phyloP scores from a whole-genome alignment of 2,797 vertebrate species.

The Coluber constrictor region DNA sequence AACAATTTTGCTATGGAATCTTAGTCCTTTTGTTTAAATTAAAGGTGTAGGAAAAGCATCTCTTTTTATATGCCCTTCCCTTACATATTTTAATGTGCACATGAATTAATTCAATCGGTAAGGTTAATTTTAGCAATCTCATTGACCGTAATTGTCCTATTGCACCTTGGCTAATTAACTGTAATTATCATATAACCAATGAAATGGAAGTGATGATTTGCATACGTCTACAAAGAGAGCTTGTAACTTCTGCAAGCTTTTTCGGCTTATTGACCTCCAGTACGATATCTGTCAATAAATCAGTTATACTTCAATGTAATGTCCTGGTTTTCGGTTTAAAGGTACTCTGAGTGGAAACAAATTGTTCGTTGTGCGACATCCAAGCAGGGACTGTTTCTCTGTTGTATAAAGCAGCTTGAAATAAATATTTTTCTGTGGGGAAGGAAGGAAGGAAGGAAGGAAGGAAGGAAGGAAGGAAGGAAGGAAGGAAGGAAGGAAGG shows the following conservation, averaged over 20 bases:
- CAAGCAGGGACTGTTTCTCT: neutral
- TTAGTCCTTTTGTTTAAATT: neutral
- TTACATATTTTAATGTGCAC: neutral
- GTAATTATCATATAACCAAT: neutral
- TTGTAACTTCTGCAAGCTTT: neutral
- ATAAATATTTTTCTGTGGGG: neutral
- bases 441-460: neutral
- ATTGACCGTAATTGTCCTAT: neutral
- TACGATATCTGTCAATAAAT: neutral
- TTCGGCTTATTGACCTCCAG: neutral
- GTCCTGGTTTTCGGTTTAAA: neutral
- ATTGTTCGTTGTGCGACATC: neutral
- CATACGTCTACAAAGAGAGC: neutral
- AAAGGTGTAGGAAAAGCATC: neutral
- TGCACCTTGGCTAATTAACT: neutral
- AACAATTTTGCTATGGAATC: neutral
- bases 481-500: neutral
- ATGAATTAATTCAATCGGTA: neutral
- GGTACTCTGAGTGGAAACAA: neutral
- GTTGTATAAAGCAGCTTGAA: neutral
- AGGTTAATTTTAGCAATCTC: neutral
- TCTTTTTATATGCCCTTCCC: neutral
- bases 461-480: too few relatives aligned
- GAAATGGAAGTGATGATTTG: neutral
- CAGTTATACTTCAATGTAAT: neutral